These are phyloP conservation scores for Caerostris extrusa DNA, from an alignment of 1,140 invertebrate genomes.

Conservation along the genomic window DNA sequence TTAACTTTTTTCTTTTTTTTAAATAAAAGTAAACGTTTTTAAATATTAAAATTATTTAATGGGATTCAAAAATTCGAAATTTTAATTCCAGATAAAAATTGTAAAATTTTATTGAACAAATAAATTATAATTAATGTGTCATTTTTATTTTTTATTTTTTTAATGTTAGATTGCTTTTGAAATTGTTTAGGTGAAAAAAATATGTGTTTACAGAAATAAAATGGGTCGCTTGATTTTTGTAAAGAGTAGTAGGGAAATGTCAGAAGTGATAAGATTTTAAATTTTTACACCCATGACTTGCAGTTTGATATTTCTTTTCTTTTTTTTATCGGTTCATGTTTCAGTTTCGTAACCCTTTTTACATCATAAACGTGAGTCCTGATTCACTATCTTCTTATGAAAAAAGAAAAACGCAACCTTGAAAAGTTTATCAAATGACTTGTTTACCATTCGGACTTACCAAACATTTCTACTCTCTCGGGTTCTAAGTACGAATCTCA, in stretches of 20 bases:
- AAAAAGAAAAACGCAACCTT: background rate
- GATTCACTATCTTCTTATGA: background rate
- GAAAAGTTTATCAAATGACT: background rate
- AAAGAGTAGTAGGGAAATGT: background rate
- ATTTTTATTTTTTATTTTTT: too few species aligned
- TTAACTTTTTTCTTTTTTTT: too few species aligned
- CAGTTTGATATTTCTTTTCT: background rate
- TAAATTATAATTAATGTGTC: too few species aligned
- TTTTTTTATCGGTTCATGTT: background rate
- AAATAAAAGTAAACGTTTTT: too few species aligned
- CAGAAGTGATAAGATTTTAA: background rate
- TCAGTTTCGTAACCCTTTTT: background rate
- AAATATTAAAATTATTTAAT: too few species aligned
- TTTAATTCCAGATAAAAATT: too few species aligned
- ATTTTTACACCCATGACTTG: background rate
- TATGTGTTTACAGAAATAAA: too few species aligned
- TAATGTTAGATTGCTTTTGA: too few species aligned
- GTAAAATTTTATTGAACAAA: too few species aligned
- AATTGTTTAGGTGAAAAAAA: too few species aligned
- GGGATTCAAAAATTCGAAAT: too few species aligned
- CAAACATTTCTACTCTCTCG: background rate
- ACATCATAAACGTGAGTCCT: background rate
- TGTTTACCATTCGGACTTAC: background rate
- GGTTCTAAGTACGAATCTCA: background rate
- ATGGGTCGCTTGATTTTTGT: too few species aligned